phyloP scores from a whole-genome alignment of 2,113 vertebrate genomes.

The Pseudolaguvia tuberculata region DNA sequence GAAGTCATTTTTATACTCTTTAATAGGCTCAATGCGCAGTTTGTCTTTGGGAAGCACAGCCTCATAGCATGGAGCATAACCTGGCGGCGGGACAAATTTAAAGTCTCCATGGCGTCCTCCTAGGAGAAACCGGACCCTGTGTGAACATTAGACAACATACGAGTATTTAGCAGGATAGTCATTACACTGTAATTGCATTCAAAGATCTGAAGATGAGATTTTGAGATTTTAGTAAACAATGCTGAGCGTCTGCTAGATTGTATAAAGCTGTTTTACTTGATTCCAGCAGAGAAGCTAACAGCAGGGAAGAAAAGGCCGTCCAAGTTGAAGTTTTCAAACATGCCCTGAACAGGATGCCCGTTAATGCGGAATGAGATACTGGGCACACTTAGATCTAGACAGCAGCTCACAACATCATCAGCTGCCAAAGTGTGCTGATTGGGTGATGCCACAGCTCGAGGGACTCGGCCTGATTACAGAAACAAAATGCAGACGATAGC shows the following conservation, averaged over 20 bases:
- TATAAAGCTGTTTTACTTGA: conserved; percentile 65
- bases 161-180: not conserved
- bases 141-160: not conserved
- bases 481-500: not conserved
- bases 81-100: conserved; percentile 87
- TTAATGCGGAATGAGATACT: conserved; percentile 91
- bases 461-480: conserved; percentile 73
- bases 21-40: conserved; percentile 83
- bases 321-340: conserved; percentile 90
- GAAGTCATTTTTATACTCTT: conserved; percentile 84
- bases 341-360: conserved; percentile 86
- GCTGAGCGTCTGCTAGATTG: not conserved
- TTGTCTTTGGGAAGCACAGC: conserved; percentile 82
- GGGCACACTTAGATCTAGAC: conserved; percentile 84
- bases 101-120: conserved; percentile 89
- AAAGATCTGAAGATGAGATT: not conserved
- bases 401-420: conserved; percentile 88
- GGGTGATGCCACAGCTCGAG: conserved; percentile 73
- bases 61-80: conserved; percentile 83
- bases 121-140: conserved; percentile 81
- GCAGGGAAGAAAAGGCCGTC: conserved; percentile 87
- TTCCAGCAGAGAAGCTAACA: conserved; percentile 85
- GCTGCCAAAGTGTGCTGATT: conserved; percentile 74
- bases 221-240: too few relatives aligned
- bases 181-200: not conserved